phyloP scores from a whole-genome alignment of 2,888 invertebrate genomes.

The Parapristionchus giblindavisi region DNA sequence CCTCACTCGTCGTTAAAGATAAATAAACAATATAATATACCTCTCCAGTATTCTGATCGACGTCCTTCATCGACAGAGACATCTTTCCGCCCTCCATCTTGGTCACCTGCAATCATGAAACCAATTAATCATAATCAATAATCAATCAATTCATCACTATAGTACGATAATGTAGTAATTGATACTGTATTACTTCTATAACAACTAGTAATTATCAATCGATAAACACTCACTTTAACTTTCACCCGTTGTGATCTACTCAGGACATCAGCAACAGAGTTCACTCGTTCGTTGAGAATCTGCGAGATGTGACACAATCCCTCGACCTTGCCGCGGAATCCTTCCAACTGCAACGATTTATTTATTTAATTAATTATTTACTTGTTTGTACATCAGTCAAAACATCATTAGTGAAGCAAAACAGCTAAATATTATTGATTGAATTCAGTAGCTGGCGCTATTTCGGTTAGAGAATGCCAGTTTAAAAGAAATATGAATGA shows the following conservation, averaged over 20 bases:
- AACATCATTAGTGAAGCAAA: not conserved
- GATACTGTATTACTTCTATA: too few species aligned
- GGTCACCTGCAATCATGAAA: slow-evolving; percentile 77
- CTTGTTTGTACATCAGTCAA: not conserved
- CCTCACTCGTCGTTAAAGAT: too few species aligned
- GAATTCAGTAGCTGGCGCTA: too few species aligned
- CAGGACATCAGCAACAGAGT: slow-evolving; percentile 92
- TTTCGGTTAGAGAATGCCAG: too few species aligned
- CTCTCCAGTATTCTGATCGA: slow-evolving; percentile 90
- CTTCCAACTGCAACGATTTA: slow-evolving; percentile 78
- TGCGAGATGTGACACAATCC: slow-evolving; percentile 95
- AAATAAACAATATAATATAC: slow-evolving; percentile 75
- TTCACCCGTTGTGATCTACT: slow-evolving; percentile 81
- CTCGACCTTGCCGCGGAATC: slow-evolving; percentile 86
- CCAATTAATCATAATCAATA: not conserved
- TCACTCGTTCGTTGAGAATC: slow-evolving; percentile 78
- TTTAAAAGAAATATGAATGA: too few species aligned
- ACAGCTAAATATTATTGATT: not conserved
- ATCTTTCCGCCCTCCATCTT: slow-evolving; percentile 93
- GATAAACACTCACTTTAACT: slow-evolving; percentile 78
- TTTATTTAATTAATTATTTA: not conserved
- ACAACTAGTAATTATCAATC: not conserved
- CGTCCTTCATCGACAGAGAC: slow-evolving; percentile 78
- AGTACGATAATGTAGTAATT: not conserved
- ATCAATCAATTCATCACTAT: not conserved